These are phyloP conservation scores for Gisinianus flammeolus DNA, from an alignment of 2,888 invertebrate genomes.

Conservation along the genomic window DNA sequence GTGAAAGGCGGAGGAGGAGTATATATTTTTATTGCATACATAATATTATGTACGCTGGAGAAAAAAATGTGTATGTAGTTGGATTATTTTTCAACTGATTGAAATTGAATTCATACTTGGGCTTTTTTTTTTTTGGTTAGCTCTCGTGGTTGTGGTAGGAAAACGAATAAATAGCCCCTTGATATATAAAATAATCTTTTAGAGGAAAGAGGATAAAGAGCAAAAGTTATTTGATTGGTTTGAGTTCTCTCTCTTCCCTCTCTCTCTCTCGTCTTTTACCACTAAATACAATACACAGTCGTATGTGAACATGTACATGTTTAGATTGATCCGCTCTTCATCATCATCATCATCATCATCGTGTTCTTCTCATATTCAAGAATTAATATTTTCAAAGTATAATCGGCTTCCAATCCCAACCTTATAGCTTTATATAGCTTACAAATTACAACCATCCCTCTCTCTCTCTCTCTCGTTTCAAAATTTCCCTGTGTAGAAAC, in stretches of 20 bases:
- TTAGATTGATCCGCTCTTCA: constrained; percentile 3
- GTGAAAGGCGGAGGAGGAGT: too few species aligned
- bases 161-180: constrained; percentile 38
- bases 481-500: not conserved
- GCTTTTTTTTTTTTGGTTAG: not conserved
- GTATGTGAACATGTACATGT: not conserved
- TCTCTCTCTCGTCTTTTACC: not conserved
- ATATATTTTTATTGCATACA: too few species aligned
- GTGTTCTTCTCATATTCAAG: not conserved
- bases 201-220: constrained; percentile 37
- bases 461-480: constrained; percentile 3
- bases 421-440: too few species aligned
- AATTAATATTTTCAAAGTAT: constrained; percentile 17
- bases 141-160: not conserved
- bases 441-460: not conserved
- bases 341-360: constrained; percentile 1
- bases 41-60: too few species aligned
- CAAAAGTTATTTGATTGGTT: constrained; percentile 42
- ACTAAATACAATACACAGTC: not conserved
- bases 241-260: constrained; percentile 3
- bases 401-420: constrained; percentile 6
- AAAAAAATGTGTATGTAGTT: too few species aligned
- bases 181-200: constrained; percentile 37
- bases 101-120: constrained; percentile 31
- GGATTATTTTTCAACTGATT: constrained; percentile 27